Evolutionary conservation across 2,113 vertebrate genomes (phyloP).

Genomic region (Herpailurus yagouaroundi): DNA sequence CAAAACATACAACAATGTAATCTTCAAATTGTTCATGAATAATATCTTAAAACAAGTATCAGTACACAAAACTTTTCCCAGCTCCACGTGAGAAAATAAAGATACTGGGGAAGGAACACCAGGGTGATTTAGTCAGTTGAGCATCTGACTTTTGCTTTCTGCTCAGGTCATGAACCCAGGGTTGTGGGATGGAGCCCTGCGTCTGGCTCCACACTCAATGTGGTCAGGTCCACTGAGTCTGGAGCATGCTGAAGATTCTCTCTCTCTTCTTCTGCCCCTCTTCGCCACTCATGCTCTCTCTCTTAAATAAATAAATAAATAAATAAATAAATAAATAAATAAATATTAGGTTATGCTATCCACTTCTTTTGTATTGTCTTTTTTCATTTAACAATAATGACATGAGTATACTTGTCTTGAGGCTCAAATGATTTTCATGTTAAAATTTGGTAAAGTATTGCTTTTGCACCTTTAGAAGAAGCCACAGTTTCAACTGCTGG

Average conservation of each 20-base stretch:
- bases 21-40: neutral
- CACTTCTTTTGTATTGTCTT: neutral
- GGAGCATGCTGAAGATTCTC: no score
- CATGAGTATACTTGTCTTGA: neutral
- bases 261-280: no score
- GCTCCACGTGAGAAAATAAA: neutral
- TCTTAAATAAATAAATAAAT: no score
- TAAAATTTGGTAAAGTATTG: neutral
- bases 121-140: no score
- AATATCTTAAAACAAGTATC: neutral
- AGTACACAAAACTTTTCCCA: neutral
- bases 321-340: no score
- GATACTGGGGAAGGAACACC: neutral
- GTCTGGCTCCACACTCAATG: no score
- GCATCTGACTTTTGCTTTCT: no score
- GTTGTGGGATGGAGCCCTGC: no score
- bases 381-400: neutral
- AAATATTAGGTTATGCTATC: neutral
- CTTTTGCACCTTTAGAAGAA: neutral
- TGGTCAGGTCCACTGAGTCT: no score
- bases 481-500: neutral
- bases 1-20: neutral
- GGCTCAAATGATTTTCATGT: neutral
- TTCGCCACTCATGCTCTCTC: no score
- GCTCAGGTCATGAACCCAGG: no score